Percentiles rank a stretch among this genome's conserved stretches.
These are phyloP conservation scores for Eumeta japonica DNA, from an alignment of 1,140 invertebrate species.

Conservation along the genomic window DNA sequence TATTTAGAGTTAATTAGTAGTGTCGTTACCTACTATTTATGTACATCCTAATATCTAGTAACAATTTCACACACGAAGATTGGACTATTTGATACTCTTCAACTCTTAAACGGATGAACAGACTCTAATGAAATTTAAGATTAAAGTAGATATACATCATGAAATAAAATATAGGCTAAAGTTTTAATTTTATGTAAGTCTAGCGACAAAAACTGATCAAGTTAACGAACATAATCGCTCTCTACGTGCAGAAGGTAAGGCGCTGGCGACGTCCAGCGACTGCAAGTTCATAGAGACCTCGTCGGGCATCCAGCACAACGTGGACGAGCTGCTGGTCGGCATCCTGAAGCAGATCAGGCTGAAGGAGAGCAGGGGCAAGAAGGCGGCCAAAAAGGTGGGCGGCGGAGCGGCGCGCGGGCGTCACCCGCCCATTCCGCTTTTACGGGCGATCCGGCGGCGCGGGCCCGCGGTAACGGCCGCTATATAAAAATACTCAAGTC, in stretches of 20 bases:
- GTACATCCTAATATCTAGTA: no score
- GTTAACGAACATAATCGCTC: background rate
- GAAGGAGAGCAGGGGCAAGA: conserved; percentile 69
- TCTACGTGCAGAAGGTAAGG: conserved; percentile 76
- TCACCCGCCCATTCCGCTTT: background rate
- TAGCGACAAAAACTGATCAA: no score
- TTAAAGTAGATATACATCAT: no score
- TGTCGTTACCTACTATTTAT: no score
- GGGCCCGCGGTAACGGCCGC: background rate
- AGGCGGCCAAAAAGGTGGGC: conserved; percentile 62
- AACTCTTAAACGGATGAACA: no score
- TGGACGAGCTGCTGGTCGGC: conserved; percentile 86
- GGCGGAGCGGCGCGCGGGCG: background rate
- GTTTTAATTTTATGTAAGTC: no score
- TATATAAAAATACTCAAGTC: no score
- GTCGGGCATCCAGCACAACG: conserved; percentile 87
- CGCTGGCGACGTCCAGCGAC: conserved; percentile 78
- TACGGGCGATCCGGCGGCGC: conserved; percentile 26
- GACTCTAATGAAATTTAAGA: no score
- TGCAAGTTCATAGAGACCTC: conserved; percentile 93
- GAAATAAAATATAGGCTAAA: no score
- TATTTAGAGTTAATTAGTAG: no score
- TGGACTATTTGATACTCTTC: no score
- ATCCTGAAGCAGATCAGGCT: conserved; percentile 81
- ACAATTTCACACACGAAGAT: no score